Evolutionary conservation across 2,113 vertebrate species (phyloP), one percentile per base, ranked within the genome.

Genomic region (Hippocampus mohnikei): DNA sequence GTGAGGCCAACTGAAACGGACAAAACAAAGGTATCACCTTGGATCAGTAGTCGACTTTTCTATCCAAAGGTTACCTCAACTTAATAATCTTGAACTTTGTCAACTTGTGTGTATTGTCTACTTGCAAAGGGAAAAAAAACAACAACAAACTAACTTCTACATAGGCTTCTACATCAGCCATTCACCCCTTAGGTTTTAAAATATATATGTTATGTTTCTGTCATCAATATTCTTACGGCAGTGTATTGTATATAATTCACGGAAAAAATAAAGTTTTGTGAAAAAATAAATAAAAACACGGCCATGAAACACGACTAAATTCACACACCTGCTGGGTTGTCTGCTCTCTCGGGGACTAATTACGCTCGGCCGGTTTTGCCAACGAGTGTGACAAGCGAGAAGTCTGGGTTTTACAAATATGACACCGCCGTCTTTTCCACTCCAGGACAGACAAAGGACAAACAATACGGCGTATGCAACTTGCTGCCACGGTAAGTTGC

Each of bases 291-390:
- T 37, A 37, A 37, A 37, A 37, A 37, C 33, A 5, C 29, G 52
- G 67, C 46, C 18, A 48, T 16, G 46, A 48, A 48, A 48, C 46
- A 11, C 46, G 16, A 48, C 46, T 21, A 20, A 52, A 50, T 37
- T 74, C 41, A 42, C 40, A 81, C 40, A 81, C 62, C 62, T 78
- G 41, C 37, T 62, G 44, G 21, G 11, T 25, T 13, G 37, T 33
- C 23, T 42, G 37, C 55, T 65, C 40, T 73, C 52, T 64, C 5
- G 18, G 29, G 52, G 23, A 70, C 52, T 55, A 70, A 76, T 78
- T 69, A 75, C 46, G 9, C 37, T 69, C 21, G 67, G 72, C 78
- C 79, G 55, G 72, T 61, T 81, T 77, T 67, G 8, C 23, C 48
- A 44, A 67, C 29, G 29, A 58, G 66, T 67, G 58, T 63, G 55